Conservation (phyloP, 2,888 invertebrate genomes). For the Celastrina argiolus region DNA sequence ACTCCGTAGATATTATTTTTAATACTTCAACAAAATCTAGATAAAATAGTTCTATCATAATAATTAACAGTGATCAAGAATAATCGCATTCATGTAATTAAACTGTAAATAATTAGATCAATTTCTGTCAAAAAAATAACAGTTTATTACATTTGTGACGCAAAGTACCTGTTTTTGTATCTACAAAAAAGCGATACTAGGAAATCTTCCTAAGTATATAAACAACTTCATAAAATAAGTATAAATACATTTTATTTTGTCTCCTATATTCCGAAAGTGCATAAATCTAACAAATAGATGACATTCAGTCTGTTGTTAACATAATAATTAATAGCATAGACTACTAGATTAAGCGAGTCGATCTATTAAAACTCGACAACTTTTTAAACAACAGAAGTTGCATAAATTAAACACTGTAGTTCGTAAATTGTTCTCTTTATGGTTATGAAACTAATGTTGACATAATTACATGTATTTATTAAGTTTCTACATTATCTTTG, state of each 20-base stretch:
- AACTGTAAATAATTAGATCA: too few species aligned
- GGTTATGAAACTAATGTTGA: not conserved
- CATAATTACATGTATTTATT: not conserved
- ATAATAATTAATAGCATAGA: not conserved
- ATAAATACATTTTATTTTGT: not conserved
- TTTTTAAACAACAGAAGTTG: not conserved
- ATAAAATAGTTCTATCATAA: too few species aligned
- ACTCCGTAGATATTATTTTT: too few species aligned
- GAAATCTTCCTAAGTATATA: not conserved
- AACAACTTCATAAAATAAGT: not conserved
- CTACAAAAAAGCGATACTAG: too few species aligned
- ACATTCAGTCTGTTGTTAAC: not conserved
- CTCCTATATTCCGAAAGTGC: not conserved
- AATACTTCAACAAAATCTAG: too few species aligned
- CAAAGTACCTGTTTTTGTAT: too few species aligned
- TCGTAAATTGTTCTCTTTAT: not conserved
- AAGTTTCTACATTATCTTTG: not conserved
- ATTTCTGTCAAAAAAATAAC: too few species aligned
- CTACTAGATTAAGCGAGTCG: conserved; percentile 12
- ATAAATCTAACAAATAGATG: not conserved
- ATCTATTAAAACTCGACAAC: not conserved
- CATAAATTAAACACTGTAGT: not conserved
- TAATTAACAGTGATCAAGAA: too few species aligned
- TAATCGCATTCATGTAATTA: too few species aligned
- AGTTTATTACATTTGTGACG: too few species aligned